Base-by-base conservation (phyloP, 2,888 invertebrate species). In the Scaptomyza polygonia region DNA sequence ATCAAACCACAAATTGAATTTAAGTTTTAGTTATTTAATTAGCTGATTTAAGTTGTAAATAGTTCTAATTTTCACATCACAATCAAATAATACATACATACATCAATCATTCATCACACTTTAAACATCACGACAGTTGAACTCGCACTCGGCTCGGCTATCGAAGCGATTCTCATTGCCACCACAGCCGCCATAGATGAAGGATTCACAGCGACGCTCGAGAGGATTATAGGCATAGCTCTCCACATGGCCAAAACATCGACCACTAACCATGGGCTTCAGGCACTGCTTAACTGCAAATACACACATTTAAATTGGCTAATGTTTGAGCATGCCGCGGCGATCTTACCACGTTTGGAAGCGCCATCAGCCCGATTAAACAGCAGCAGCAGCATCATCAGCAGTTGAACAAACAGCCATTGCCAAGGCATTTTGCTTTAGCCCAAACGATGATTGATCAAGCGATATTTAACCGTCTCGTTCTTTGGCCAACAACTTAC, bases 131-230 rank as follows among this genome's bases (percentile, higher is more conserved):
- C 85, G 85, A 78, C 95, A 95, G 18, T 93, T 92, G 61, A 92
- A 92, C 68, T 92, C 93, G 84, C 96, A 96, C 72, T 95, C 95
- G 39, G 94, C 93, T 44, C 92, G 91, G 5, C 93, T 93, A 48
- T 94, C 92, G 89, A 96, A 96, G 85, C 95, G 96, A 90, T 97
- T 97, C 77, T 94, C 93, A 88, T 96, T 97, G 12, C 96, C 96
- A 44, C 95, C 92, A 76, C 95, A 95, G 9, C 95, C 95, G 21
- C 96, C 95, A 89, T 95, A 97, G 57, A 93, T 93, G 90, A 97
- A 97, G 51, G 95, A 93, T 49, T 94, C 92, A 89, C 97, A 97
- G 90, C 93, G 94, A 8, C 94, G 92, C 75, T 94, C 93, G 16
- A 91, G 91, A 0, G 93, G 88, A 86, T 96, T 94, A 90, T 95